Evolutionary conservation across 2,888 invertebrate genomes (phyloP).

Genomic region (Lycophotia porphyrea): DNA sequence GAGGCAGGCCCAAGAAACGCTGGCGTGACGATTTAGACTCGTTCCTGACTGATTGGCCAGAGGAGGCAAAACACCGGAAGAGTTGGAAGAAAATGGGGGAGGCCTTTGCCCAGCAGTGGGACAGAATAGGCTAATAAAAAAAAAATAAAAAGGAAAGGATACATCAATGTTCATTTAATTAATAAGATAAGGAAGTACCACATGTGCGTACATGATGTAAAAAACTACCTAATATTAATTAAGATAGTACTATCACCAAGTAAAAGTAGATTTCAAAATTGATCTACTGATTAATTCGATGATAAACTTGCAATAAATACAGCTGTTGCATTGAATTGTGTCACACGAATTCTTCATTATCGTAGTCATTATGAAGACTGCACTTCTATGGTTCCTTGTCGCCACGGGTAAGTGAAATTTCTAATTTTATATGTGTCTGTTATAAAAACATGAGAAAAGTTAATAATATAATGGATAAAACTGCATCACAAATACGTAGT

Average conservation of each 20-base stretch:
- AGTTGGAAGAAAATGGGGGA: too few relatives aligned
- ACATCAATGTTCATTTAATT: neutral
- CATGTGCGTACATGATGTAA: neutral
- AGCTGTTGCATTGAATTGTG: neutral
- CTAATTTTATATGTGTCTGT: neutral
- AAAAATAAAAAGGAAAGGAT: neutral
- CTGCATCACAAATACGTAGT: neutral
- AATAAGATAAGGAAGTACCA: neutral
- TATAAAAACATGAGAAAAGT: neutral
- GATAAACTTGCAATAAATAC: slow-evolving; percentile 53
- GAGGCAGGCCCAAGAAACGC: too few relatives aligned
- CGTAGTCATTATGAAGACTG: slow-evolving; percentile 40
- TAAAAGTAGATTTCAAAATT: slow-evolving; percentile 2
- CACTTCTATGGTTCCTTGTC: slow-evolving; percentile 34
- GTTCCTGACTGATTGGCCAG: too few relatives aligned
- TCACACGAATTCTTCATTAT: slow-evolving; percentile 18
- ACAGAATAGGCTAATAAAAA: too few relatives aligned
- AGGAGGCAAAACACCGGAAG: too few relatives aligned
- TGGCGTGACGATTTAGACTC: too few relatives aligned
- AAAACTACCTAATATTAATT: neutral
- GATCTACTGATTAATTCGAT: slow-evolving; percentile 9
- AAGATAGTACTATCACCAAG: slow-evolving; percentile 26
- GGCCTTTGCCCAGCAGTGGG: too few relatives aligned
- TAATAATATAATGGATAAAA: neutral
- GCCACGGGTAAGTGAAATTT: slow-evolving; percentile 46